A percentile compares a stretch with the other conserved stretches of the same genome.
Evolutionary conservation across 35 echinoderm and acorn worm genomes (phyloP).

Genomic region (Apostichopus japonicus): DNA sequence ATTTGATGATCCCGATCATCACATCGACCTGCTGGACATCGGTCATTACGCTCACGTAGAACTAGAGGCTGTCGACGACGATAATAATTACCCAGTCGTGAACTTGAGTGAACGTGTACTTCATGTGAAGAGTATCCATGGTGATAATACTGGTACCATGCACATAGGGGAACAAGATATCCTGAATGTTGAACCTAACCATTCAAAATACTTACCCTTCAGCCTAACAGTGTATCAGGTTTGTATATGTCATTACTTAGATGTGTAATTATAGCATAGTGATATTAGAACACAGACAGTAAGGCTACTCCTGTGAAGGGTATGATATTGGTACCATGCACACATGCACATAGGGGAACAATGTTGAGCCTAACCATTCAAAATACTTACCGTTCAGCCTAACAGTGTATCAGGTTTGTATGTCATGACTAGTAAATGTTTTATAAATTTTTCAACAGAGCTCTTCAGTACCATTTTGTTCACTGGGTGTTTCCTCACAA

Average conservation of each 20-base stretch:
- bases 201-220: conserved; percentile 66
- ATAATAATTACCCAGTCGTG: conserved; percentile 14
- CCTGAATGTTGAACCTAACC: conserved; percentile 41
- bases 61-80: conserved; percentile 72
- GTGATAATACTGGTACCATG: conserved; percentile 69
- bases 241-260: neutral
- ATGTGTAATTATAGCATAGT: too few species aligned
- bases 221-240: conserved; percentile 78
- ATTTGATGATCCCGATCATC: conserved; percentile 59
- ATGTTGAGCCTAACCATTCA: conserved; percentile 46
- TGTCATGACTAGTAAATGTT: too few species aligned
- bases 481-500: too few species aligned
- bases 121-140: conserved; percentile 43
- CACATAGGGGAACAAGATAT: conserved; percentile 1
- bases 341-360: conserved; percentile 73
- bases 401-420: conserved; percentile 77
- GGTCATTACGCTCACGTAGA: conserved; percentile 79
- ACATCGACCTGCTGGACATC: conserved; percentile 80
- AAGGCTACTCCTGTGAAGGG: too few species aligned
- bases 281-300: too few species aligned
- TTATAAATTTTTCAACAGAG: too few species aligned
- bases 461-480: too few species aligned
- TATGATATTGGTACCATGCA: too few species aligned
- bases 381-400: conserved; percentile 71
- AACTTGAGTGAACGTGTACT: conserved; percentile 39